Evolutionary conservation across 1,140 invertebrate genomes (phyloP).

Genomic region (Alviniconcha marisindica): DNA sequence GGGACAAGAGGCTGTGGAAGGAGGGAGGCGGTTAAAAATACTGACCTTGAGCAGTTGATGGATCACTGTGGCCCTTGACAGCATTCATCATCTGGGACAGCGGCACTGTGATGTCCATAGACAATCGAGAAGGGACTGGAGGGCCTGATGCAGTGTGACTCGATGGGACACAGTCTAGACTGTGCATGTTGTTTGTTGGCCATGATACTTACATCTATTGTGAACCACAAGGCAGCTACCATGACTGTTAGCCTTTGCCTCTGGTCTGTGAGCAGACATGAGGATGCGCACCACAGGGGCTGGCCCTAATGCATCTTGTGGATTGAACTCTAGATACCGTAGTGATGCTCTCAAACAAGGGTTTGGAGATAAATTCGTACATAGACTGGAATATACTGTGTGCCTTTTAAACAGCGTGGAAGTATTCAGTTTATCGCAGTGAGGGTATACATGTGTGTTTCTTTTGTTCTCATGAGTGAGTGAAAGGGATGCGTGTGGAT

Average conservation of each 20-base stretch:
- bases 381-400: background rate
- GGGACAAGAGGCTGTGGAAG: background rate
- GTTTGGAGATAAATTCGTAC: background rate
- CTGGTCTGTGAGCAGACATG: background rate
- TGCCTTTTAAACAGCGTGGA: conserved; percentile 28
- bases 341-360: background rate
- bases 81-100: background rate
- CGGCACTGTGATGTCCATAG: background rate
- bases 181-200: conserved; percentile 24
- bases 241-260: conserved; percentile 9
- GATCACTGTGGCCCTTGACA: background rate
- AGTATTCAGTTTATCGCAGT: conserved; percentile 9
- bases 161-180: background rate
- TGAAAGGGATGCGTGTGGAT: background rate
- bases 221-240: conserved; percentile 34
- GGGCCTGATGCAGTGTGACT: background rate
- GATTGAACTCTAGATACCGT: background rate
- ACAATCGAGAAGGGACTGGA: background rate
- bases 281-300: background rate
- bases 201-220: conserved; percentile 13
- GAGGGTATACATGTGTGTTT: background rate
- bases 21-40: background rate
- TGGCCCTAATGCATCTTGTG: conserved; percentile 15
- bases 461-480: conserved; percentile 15
- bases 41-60: background rate